These are phyloP conservation scores for Lithophane semibrunnea DNA, from an alignment of 2,888 invertebrate genomes.

Conservation along the genomic window DNA sequence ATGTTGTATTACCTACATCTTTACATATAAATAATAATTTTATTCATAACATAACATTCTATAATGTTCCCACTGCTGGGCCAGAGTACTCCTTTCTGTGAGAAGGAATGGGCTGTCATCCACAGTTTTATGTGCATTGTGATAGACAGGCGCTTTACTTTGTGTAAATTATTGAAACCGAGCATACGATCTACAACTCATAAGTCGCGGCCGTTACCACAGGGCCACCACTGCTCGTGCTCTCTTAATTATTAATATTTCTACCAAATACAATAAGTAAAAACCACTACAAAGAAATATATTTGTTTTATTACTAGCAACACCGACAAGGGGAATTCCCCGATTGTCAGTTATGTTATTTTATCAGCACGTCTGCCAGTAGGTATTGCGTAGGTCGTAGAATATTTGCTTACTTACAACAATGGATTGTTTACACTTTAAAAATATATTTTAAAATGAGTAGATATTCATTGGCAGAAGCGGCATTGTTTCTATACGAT, in stretches of 20 bases:
- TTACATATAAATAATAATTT: too few species aligned
- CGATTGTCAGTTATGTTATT: background rate
- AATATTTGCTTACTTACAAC: slow-evolving; percentile 32
- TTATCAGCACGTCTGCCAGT: slow-evolving; percentile 41
- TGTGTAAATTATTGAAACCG: too few species aligned
- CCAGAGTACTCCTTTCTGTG: too few species aligned
- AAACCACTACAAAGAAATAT: background rate
- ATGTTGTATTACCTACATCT: too few species aligned
- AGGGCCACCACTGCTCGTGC: too few species aligned
- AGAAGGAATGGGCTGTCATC: too few species aligned
- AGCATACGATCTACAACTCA: too few species aligned
- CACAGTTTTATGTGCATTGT: too few species aligned
- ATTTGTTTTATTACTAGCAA: slow-evolving; percentile 37
- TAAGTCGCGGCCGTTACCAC: too few species aligned
- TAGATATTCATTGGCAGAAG: slow-evolving; percentile 22
- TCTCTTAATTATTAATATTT: background rate
- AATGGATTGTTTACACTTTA: slow-evolving; percentile 26
- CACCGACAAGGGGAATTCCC: slow-evolving; percentile 31
- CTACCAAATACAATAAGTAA: background rate
- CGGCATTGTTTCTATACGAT: slow-evolving; percentile 7
- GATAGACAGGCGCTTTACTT: too few species aligned
- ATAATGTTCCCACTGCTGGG: too few species aligned
- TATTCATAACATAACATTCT: too few species aligned
- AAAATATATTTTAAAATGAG: slow-evolving; percentile 3
- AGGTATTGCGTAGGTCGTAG: slow-evolving; percentile 26